Base-by-base conservation (phyloP, 2,888 invertebrate genomes). In the Oeneis ivallda region DNA sequence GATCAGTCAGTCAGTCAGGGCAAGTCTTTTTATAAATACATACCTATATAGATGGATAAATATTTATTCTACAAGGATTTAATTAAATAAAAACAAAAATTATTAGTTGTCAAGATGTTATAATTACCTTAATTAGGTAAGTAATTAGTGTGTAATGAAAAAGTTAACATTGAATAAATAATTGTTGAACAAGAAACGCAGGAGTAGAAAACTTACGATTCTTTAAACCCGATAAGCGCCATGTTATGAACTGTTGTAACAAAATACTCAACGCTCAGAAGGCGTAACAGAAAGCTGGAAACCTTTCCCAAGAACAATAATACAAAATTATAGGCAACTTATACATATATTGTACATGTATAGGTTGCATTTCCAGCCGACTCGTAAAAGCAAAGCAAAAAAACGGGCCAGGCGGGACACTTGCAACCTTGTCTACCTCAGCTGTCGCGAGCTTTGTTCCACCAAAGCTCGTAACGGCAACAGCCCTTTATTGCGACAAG, bases 321-420 rank as follows among this genome's bases (percentile, higher is more conserved):
- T 80, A 81, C 75, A 77, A 74, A 74, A 74, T 72, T 72, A 73
- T 72, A 75, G 70, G 71, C 62, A 69, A 68, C 63, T 77, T 69
- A 76, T 76, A 77, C 70, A 69, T 75, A 70, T 77, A 77, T 79
- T 77, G 76, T 80, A 81, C 81, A 19, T 19, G 41, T 56, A 41
- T 56, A 17, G 17, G 85, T 81, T 83, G 84, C 84, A 84, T 86
- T 85, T 85, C 85, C 86, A 88, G 85, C 82, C 86, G 76, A 77
- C 81, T 85, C 79, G 79, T 86, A 83, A 85, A 86, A 86, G 73
- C 77, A 78, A 80, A 83, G 82, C 84, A 61, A 89, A 89, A 89
- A 88, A 86, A 83, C 78, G 76, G 83, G 82, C 83, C 84, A 82
- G 84, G 79, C 74, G 71, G 68, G 66, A 70, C 76, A 78, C 79